Base-by-base conservation (phyloP, 2,888 invertebrate species). In the Hedychridium roseum region DNA sequence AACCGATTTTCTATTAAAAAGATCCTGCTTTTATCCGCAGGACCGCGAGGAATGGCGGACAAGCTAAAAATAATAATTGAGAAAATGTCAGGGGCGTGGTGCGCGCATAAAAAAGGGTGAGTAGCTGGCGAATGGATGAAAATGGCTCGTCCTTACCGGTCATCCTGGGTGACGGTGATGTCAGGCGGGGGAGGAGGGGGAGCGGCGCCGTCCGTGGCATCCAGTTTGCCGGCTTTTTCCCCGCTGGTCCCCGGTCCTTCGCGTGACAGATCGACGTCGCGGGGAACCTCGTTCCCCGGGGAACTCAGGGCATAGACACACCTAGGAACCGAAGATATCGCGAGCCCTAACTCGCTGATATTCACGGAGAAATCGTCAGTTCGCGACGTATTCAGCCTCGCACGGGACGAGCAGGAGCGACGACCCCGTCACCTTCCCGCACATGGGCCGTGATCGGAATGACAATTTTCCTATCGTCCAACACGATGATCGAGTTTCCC, bases 151-250 rank as follows among this genome's bases (percentile, higher is more conserved):
- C 38, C 75, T 75, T 68, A 78, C 78, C 78, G 77, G 68, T 77
- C 78, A 76, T 78, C 75, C 60, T 77, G 78, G 52, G 78, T 78
- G 71, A 78, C 72, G 60, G 78, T 77, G 60, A 76, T 76, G 65
- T 76, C 76, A 50, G 78, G 78, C 46, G 77, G 76, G 63, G 78
- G 76, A 62, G 73, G 72, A 57, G 70, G 70, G 57, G 75, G 76
- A 57, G 75, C 66, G 70, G 78, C 74, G 62, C 77, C 72, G 71
- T 78, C 78, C 62, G 78, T 76, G 64, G 76, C 78, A 78, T 78
- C 78, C 78, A 78, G 78, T 68, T 78, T 78, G 78, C 70, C 73
- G 76, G 75, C 60, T 71, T 65, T 70, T 65, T 66, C 57, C 53
- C 57, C 47, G 50, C 44, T 35, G 26, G 17, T 50, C 28, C 36